Conservation (phyloP, 2,797 vertebrate genomes). For the Choloepus didactylus region DNA sequence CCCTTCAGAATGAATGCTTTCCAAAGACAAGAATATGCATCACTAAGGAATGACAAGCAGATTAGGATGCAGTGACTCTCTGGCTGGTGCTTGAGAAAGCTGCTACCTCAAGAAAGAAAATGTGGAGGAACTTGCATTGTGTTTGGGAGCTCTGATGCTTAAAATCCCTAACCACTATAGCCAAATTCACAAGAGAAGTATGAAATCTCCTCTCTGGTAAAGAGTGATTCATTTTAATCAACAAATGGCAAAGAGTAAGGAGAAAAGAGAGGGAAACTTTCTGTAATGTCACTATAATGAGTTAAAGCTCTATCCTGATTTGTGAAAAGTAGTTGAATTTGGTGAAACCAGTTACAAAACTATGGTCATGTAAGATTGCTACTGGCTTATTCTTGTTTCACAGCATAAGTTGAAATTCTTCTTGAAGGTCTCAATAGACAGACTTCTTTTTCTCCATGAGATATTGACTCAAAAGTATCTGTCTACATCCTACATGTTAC, state of each 20-base stretch:
- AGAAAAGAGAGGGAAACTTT: background rate
- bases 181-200: conserved; percentile 65
- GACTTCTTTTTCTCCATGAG: background rate
- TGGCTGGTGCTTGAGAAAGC: conserved; percentile 61
- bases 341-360: background rate
- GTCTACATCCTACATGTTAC: conserved; percentile 9
- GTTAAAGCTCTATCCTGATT: background rate
- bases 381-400: background rate
- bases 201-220: conserved; percentile 45
- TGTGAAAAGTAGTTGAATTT: conserved; percentile 3
- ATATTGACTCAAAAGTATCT: background rate
- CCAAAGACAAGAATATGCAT: conserved; percentile 59
- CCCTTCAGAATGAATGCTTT: conserved; percentile 74
- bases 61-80: conserved; percentile 67
- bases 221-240: conserved; percentile 55
- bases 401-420: background rate
- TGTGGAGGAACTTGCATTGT: conserved; percentile 61
- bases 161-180: conserved; percentile 57
- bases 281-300: background rate
- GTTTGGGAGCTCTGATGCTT: conserved; percentile 36
- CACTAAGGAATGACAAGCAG: conserved; percentile 66
- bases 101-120: conserved; percentile 69
- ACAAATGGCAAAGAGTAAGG: conserved; percentile 41
- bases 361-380: background rate
- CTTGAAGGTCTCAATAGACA: conserved; percentile 7